Evolutionary conservation across 2,113 vertebrate species (phyloP).

Genomic region (Lontra canadensis): DNA sequence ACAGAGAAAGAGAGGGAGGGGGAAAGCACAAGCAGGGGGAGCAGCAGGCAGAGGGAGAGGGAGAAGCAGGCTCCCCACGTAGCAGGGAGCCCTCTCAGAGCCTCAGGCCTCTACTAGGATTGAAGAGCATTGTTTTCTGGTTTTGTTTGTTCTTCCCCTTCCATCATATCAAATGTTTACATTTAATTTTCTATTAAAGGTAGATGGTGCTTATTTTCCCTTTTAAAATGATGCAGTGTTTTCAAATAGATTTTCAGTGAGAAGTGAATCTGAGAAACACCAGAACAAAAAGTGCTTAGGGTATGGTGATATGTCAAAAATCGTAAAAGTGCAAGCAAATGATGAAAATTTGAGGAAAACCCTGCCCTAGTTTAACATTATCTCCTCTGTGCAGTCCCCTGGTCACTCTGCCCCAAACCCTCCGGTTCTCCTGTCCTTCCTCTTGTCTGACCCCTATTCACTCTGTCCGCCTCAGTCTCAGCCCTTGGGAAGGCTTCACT

Average conservation of each 20-base stretch:
- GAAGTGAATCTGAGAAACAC: neutral
- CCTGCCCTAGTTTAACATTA: neutral
- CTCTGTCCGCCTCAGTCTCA: neutral
- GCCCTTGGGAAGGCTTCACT: neutral
- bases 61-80: neutral
- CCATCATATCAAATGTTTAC: neutral
- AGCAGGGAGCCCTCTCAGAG: too few relatives aligned
- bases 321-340: neutral
- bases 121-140: neutral
- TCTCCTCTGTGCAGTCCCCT: neutral
- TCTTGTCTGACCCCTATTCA: neutral
- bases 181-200: neutral
- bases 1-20: neutral
- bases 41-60: neutral
- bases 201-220: neutral
- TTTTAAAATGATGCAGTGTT: neutral
- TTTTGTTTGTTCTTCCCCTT: neutral
- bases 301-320: neutral
- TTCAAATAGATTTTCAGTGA: conserved; percentile 6
- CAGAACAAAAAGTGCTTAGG: neutral
- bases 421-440: neutral
- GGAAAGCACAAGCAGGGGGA: neutral
- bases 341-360: neutral
- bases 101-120: too few relatives aligned
- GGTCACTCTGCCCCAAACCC: too few relatives aligned